phyloP scores from a whole-genome alignment of 2,888 invertebrate species.

The Phragmatobia fuliginosa region DNA sequence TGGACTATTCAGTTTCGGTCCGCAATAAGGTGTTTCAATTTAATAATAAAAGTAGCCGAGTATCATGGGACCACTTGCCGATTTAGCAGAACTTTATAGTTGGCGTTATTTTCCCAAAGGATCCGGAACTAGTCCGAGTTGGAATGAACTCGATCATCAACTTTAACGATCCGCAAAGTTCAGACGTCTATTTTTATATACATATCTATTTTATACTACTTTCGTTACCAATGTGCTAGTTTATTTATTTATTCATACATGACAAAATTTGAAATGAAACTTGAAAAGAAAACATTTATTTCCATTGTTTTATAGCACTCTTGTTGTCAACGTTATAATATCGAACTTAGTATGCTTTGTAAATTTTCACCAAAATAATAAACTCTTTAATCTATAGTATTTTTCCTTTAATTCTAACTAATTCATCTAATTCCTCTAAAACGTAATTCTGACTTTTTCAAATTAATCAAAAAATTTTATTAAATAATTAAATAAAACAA shows the following conservation, averaged over 20 bases:
- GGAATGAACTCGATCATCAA: conserved; percentile 72
- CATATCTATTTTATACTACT: conserved; percentile 60
- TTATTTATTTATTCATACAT: not conserved
- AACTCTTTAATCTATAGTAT: too few relatives aligned
- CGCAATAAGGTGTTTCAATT: conserved; percentile 66
- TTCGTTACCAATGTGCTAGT: conserved; percentile 52
- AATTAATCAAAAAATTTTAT: too few relatives aligned
- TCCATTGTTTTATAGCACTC: not conserved
- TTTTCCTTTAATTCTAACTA: not conserved
- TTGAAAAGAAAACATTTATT: not conserved
- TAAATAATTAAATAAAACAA: too few relatives aligned
- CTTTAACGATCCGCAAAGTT: conserved; percentile 71
- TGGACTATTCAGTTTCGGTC: conserved; percentile 72
- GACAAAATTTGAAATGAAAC: not conserved
- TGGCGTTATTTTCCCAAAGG: conserved; percentile 71
- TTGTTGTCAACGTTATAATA: too few relatives aligned
- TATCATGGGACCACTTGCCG: conserved; percentile 39
- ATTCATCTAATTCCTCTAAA: too few relatives aligned
- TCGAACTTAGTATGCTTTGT: too few relatives aligned
- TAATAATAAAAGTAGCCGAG: conserved; percentile 58
- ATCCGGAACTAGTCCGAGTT: conserved; percentile 64
- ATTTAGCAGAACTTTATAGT: conserved; percentile 57
- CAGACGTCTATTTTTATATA: conserved; percentile 63
- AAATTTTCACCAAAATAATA: too few relatives aligned
- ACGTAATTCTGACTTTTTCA: not conserved